Conservation (phyloP, 2,888 invertebrate genomes). For the Strigamia maritima region DNA sequence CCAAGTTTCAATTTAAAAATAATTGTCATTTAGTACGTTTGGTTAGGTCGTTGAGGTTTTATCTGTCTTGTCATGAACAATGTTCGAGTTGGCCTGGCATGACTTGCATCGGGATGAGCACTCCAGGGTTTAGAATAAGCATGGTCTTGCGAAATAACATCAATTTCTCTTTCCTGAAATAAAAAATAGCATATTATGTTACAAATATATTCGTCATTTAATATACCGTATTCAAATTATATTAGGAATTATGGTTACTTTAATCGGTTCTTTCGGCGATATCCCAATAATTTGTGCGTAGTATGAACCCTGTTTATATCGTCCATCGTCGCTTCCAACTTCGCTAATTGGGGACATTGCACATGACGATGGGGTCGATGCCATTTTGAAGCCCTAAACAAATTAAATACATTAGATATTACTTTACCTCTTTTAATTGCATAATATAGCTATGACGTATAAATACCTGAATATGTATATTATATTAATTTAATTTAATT, state of each 20-base stretch:
- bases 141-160: constrained; percentile 63
- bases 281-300: constrained; percentile 29
- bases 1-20: constrained; percentile 38
- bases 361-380: constrained; percentile 31
- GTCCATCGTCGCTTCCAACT: constrained; percentile 31
- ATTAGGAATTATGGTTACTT: neutral
- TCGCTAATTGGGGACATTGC: constrained; percentile 36
- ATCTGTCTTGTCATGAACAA: constrained; percentile 51
- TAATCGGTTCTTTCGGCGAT: constrained; percentile 7
- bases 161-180: constrained; percentile 51
- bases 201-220: too few species aligned
- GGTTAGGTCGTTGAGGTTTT: constrained; percentile 20
- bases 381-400: neutral
- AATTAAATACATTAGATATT: too few species aligned
- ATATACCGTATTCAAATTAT: too few species aligned
- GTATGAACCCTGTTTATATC: neutral
- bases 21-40: constrained; percentile 34
- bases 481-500: neutral
- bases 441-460: too few species aligned
- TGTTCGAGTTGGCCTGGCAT: constrained; percentile 58
- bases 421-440: too few species aligned
- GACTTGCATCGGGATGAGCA: constrained; percentile 63
- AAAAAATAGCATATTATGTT: constrained; percentile 37
- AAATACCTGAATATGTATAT: too few species aligned
- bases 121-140: constrained; percentile 70